A percentile compares a stretch with the other conserved stretches of the same genome.
Conservation (phyloP, 2,888 invertebrate species). For the Odontothrips loti region DNA sequence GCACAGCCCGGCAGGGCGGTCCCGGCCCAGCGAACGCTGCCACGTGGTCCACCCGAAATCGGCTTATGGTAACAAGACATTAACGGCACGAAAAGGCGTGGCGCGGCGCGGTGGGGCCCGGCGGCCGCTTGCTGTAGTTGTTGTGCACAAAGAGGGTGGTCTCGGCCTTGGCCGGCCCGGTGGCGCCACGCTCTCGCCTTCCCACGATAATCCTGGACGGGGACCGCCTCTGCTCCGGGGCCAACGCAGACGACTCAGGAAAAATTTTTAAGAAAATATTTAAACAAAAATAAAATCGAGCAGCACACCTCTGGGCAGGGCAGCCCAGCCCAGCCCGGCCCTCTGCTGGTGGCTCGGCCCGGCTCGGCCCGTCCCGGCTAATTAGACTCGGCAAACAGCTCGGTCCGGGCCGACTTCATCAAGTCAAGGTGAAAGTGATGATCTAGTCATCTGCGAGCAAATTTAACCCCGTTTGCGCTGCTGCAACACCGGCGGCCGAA, state of each 20-base stretch:
- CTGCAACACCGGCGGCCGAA: too few species aligned
- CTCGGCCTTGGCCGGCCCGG: too few species aligned
- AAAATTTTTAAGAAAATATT: too few species aligned
- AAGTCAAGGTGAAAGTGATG: background rate
- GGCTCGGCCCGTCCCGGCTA: background rate
- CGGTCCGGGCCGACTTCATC: background rate
- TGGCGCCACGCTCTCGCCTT: too few species aligned
- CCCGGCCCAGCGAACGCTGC: background rate
- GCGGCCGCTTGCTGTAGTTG: too few species aligned
- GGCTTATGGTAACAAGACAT: slow-evolving; percentile 24
- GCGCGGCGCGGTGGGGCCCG: background rate
- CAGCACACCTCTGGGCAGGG: background rate
- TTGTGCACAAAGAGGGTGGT: too few species aligned
- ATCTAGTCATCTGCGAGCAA: background rate
- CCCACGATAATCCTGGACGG: too few species aligned
- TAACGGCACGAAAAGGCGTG: background rate
- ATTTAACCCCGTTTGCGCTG: too few species aligned
- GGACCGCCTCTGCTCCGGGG: too few species aligned
- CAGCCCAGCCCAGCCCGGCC: background rate
- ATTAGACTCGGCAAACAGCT: background rate
- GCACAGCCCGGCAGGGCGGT: background rate
- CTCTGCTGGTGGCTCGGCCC: background rate
- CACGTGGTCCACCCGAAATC: background rate
- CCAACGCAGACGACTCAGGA: background rate
- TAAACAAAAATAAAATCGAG: too few species aligned